Base-by-base conservation (phyloP, 2,888 invertebrate genomes). In the Amphiduros pacificus region DNA sequence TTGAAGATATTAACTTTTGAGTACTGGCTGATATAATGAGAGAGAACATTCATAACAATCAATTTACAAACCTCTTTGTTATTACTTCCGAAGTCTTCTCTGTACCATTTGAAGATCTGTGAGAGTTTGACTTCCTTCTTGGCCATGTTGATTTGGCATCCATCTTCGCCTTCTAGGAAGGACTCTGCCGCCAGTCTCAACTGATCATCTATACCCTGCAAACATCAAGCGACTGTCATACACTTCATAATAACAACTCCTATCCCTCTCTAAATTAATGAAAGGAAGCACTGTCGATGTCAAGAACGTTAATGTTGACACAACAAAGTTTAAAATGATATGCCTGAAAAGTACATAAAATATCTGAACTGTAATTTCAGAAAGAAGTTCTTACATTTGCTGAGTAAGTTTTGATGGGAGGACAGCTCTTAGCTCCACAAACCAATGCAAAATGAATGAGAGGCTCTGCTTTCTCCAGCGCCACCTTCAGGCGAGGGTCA, bases 371-470 rank as follows among this genome's bases (percentile, higher is more conserved):
- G 36, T 11, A 9, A 36, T 36, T 36, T 36, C 36, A 36, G 17
- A 36, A 36, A 36, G 11, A 36, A 17, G 4, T 4, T 53, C 59
- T 72, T 64, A 82, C 84, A 65, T 80, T 71, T 28, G 78, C 65
- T 2, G 80, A 72, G 71, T 83, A 85, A 1, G 83, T 81, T 65
- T 82, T 81, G 59, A 85, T 78, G 1, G 84, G 84, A 4, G 84
- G 84, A 65, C 84, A 84, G 60, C 84, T 82, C 64, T 79, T 79
- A n/a, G 84, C 83, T 60, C 84, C 85, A 71, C 84, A 84, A 29
- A 83, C 83, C 22, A 85, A 71, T 2, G 83, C 84, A 72, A 85
- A 85, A 71, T 85, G 85, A 40, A 84, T 80, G 17, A 83, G 71
- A 2, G 85, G 84, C 62, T 85, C 84, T 53, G 75, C 76, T 22